Evolutionary conservation across 2,797 vertebrate genomes (phyloP).

Genomic region (Ibycter americanus): DNA sequence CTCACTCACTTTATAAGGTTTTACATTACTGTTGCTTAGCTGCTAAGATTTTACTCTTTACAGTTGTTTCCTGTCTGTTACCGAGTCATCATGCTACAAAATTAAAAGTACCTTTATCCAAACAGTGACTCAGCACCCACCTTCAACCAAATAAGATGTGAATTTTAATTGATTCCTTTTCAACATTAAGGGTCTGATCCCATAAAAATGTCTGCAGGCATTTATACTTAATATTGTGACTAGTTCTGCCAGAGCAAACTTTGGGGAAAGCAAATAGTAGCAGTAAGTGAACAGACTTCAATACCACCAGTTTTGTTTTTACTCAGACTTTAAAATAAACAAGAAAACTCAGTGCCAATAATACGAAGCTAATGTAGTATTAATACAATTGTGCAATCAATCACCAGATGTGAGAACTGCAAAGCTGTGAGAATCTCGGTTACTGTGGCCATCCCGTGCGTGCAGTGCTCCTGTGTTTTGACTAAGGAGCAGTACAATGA

Average conservation of each 20-base stretch:
- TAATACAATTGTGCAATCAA: neutral
- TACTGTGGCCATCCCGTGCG: fast-evolving
- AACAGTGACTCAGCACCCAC: neutral
- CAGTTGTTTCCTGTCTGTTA: neutral
- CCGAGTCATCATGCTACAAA: neutral
- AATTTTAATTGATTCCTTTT: neutral
- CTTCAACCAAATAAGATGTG: neutral
- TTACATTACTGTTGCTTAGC: neutral
- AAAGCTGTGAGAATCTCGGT: neutral
- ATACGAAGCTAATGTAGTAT: neutral
- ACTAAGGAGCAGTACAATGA: neutral
- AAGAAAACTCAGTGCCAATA: neutral
- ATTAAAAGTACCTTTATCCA: neutral
- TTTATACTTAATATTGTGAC: neutral
- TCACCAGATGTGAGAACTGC: neutral
- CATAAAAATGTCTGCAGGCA: neutral
- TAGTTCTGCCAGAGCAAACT: neutral
- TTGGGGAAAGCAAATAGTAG: neutral
- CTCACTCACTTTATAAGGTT: neutral
- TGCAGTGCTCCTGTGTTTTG: neutral
- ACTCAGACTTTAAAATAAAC: neutral
- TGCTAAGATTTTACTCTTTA: neutral
- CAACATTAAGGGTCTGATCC: neutral
- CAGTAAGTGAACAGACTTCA: neutral
- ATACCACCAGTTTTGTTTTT: neutral